A percentile compares a stretch with the other conserved stretches of the same genome.
Evolutionary conservation across 1,140 invertebrate species (phyloP).

Genomic region (Lordiphosa stackelbergi): DNA sequence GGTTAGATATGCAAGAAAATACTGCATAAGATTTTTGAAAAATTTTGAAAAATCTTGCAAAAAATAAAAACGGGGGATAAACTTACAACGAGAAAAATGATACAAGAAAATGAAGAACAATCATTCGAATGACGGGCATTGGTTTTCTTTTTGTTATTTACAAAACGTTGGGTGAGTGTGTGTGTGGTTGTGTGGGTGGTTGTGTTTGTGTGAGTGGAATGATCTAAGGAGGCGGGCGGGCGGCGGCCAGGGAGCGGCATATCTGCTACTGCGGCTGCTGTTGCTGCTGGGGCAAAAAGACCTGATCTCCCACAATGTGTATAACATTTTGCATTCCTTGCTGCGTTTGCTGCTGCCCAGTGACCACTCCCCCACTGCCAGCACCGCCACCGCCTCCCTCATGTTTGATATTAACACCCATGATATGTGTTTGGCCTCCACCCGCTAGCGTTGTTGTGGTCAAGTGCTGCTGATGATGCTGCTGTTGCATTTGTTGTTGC

Average conservation of each 20-base stretch:
- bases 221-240: constrained; percentile 43
- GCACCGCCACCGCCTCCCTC: constrained; percentile 30
- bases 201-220: constrained; percentile 44
- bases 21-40: constrained; percentile 51
- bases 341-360: constrained; percentile 36
- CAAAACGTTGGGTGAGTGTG: constrained; percentile 36
- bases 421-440: constrained; percentile 56
- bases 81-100: constrained; percentile 56
- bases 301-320: constrained; percentile 72
- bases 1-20: constrained; percentile 66
- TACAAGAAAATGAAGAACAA: constrained; percentile 54
- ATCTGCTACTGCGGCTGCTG: constrained; percentile 28
- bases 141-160: constrained; percentile 59
- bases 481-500: constrained; percentile 26
- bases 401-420: constrained; percentile 51
- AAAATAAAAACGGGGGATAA: constrained; percentile 26
- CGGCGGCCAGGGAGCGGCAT: constrained; percentile 14
- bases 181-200: constrained; percentile 1
- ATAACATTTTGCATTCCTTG: constrained; percentile 74
- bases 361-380: constrained; percentile 19
- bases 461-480: constrained; percentile 35
- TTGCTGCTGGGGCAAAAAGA: constrained; percentile 62
- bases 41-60: constrained; percentile 33
- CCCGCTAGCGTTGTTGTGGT: constrained; percentile 50
- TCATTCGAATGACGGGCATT: constrained; percentile 55